Percentiles rank a stretch among this genome's conserved stretches.
phyloP scores from a whole-genome alignment of 1,140 invertebrate species.

The Dendroctonus valens region DNA sequence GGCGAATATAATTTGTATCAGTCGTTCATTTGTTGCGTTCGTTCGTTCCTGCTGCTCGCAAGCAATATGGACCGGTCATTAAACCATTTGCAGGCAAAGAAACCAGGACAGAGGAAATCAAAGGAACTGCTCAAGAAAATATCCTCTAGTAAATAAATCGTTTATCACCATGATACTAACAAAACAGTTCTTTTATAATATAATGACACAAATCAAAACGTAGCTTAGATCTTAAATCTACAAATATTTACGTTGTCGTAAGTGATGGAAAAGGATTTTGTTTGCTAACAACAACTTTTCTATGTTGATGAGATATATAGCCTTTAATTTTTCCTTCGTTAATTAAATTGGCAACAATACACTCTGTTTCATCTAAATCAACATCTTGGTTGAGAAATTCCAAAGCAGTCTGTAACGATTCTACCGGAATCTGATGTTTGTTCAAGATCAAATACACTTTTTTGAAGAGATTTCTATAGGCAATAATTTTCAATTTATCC shows the following conservation, averaged over 20 bases:
- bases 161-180: not conserved
- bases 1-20: too few relatives aligned
- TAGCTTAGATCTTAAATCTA: not conserved
- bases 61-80: not conserved
- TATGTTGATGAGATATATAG: conserved; percentile 96
- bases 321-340: conserved; percentile 94
- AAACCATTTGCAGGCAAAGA: not conserved
- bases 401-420: conserved; percentile 77
- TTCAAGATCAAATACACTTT: conserved; percentile 88
- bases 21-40: too few relatives aligned
- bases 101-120: not conserved
- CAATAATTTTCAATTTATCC: conserved; percentile 93
- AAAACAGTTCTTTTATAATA: not conserved
- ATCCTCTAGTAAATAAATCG: conserved; percentile 1
- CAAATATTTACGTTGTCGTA: conserved; percentile 44
- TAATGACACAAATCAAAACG: not conserved
- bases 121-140: not conserved
- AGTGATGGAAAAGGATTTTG: conserved; percentile 90
- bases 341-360: conserved; percentile 95
- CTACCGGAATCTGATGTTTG: conserved; percentile 88
- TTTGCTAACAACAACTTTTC: conserved; percentile 96
- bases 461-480: conserved; percentile 95
- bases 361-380: conserved; percentile 91
- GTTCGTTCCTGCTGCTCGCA: too few relatives aligned
- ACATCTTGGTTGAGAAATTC: conserved; percentile 81